Evolutionary conservation across 2,888 invertebrate species (phyloP), one percentile per base, ranked within the genome.

Genomic region (Colostygia pectinataria): DNA sequence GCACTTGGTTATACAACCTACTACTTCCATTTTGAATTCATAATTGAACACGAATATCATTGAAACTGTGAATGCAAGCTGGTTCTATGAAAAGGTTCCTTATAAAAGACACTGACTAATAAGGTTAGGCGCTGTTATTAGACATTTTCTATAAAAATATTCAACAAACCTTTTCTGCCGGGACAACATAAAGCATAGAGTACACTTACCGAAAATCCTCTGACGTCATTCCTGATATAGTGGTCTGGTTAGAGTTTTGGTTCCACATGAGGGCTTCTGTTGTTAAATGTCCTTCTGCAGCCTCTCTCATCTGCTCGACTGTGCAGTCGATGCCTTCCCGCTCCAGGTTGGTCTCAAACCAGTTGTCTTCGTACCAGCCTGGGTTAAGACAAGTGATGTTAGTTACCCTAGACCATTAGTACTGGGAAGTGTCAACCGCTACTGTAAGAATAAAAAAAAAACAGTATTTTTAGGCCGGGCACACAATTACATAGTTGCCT

Each of bases 191-290:
- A n/a, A n/a, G n/a, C n/a, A 31, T 31, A 14, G 14, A 31, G 7
- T 14, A 36, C 1, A 28, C 56, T 65, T 66, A 92, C 93, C 93
- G 87, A 86, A 99, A 99, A 77, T 98, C 95, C 69, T 95, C 95
- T 0, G 97, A 95, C 1, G 98, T 98, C 97, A 98, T 97, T 60
- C 98, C 98, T 28, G 99, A 98, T 68, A 98, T 95, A 46, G 99
- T 99, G 57, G 95, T 95, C 82, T 96, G 95, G 77, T 96, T 95
- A 29, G 90, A 83, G 83, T 98, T 98, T 78, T 98, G 97, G 86
- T 99, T 99, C 95, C 99, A 96, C 97, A 99, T 99, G 32, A 99
- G 93, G 13, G 99, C 99, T 81, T 99, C 99, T 0, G 99, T 99
- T 28, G 99, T 99, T 45, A 99, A 92, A 80, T 99, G 99, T 1